Percentiles rank a stretch among this genome's conserved stretches.
These are phyloP conservation scores for Abramis brama DNA, from an alignment of 2,113 vertebrate species.

Conservation along the genomic window DNA sequence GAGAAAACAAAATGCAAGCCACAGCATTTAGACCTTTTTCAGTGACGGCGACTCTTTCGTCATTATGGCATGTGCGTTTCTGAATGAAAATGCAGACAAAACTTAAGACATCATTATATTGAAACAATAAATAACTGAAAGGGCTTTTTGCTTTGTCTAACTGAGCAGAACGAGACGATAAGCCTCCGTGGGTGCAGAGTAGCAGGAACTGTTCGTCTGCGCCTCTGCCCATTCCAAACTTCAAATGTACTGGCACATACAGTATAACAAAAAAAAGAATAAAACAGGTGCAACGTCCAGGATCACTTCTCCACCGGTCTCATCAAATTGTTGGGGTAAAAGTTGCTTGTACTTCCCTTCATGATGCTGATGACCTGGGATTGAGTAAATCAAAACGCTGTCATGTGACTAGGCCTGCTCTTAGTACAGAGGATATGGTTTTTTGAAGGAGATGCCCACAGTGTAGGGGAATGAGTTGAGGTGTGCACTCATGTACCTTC, in stretches of 20 bases:
- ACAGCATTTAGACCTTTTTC: conserved; percentile 49
- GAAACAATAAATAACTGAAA: conserved; percentile 61
- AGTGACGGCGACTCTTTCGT: conserved; percentile 38
- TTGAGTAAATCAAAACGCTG: conserved; percentile 62
- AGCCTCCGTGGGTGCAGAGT: conserved; percentile 42
- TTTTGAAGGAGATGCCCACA: conserved; percentile 67
- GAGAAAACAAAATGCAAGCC: conserved; percentile 32
- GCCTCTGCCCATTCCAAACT: conserved; percentile 51
- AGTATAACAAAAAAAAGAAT: conserved; percentile 37
- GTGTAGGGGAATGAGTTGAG: conserved; percentile 65
- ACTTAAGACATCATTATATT: conserved; percentile 60
- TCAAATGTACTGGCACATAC: conserved; percentile 57
- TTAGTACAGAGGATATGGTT: conserved; percentile 72
- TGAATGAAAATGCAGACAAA: conserved; percentile 55
- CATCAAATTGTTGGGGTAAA: not conserved
- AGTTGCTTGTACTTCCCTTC: not conserved
- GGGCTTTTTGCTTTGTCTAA: conserved; percentile 47
- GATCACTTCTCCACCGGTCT: conserved; percentile 15
- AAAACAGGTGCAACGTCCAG: conserved; percentile 37
- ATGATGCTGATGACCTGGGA: conserved; percentile 64
- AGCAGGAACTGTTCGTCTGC: conserved; percentile 53
- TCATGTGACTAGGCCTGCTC: conserved; percentile 70
- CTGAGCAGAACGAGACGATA: conserved; percentile 53
- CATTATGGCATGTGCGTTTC: conserved; percentile 47
- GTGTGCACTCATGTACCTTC: conserved; percentile 59